Evolutionary conservation across 2,113 vertebrate genomes (phyloP).

Genomic region (Cyanistes caeruleus): DNA sequence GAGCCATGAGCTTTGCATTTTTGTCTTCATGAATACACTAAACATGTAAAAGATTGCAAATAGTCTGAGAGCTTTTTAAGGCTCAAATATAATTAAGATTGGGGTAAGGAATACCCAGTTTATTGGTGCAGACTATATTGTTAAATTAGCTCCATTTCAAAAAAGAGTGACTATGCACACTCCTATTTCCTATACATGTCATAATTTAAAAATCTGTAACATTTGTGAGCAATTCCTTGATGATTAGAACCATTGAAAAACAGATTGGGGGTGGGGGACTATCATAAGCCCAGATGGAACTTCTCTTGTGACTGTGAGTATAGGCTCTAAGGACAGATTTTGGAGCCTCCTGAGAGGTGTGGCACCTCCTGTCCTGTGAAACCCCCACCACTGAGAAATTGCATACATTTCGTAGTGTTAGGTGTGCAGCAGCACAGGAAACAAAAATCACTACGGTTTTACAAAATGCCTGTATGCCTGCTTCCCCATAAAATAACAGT

Average conservation of each 20-base stretch:
- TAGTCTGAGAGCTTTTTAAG: not conserved
- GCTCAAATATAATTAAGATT: slow-evolving; percentile 18
- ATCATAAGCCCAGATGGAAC: not conserved
- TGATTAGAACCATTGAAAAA: slow-evolving; percentile 43
- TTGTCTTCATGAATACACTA: not conserved
- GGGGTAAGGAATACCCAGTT: slow-evolving; percentile 10
- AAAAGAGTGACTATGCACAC: not conserved
- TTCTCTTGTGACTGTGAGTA: not conserved
- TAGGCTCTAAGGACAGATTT: not conserved
- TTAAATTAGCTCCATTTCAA: slow-evolving; percentile 50
- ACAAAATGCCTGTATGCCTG: not conserved
- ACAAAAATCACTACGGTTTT: not conserved
- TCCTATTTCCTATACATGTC: not conserved
- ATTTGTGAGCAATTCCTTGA: slow-evolving; percentile 42
- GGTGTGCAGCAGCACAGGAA: not conserved
- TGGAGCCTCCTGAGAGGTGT: not conserved
- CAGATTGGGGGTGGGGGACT: not conserved
- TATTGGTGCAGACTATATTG: not conserved
- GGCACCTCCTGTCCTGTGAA: not conserved
- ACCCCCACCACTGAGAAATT: not conserved
- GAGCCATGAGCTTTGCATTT: not conserved
- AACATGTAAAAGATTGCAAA: slow-evolving; percentile 33
- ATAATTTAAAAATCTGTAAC: slow-evolving; percentile 7
- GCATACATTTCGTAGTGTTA: not conserved
- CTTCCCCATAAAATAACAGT: not conserved